Percentiles rank a stretch among this genome's conserved stretches.
Conservation (phyloP, 2,888 invertebrate species). For the Heteromyza rotundicornis region DNA sequence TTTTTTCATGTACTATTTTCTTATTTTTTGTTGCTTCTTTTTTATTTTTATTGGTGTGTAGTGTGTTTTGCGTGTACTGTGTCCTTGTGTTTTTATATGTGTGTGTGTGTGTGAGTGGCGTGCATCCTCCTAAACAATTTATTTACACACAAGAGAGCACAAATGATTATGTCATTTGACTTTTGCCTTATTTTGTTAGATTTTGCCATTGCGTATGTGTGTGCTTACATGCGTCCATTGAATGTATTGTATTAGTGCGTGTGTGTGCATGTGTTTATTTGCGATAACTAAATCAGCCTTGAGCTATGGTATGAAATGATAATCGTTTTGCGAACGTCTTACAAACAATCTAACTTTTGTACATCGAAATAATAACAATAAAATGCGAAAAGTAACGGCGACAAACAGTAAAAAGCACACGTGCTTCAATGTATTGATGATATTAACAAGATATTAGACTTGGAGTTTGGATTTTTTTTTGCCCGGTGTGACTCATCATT, state of each 20-base stretch:
- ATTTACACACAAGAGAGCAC: not conserved
- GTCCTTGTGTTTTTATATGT: not conserved
- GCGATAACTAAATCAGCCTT: constrained; percentile 7
- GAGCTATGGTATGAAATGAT: constrained; percentile 14
- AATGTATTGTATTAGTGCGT: not conserved
- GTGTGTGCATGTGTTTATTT: not conserved
- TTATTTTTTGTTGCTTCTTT: no score
- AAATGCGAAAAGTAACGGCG: not conserved
- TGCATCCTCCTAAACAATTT: not conserved
- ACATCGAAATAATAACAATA: not conserved
- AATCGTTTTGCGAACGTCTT: not conserved
- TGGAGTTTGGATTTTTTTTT: not conserved
- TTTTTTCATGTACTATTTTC: not conserved
- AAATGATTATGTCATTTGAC: constrained; percentile 17
- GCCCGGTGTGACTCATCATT: not conserved
- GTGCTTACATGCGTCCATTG: not conserved
- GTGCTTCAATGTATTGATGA: constrained; percentile 4
- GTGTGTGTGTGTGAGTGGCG: not conserved
- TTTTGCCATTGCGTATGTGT: constrained; percentile 3
- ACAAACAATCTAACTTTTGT: not conserved
- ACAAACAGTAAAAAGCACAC: no score
- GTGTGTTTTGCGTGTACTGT: not conserved
- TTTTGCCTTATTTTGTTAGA: constrained; percentile 6
- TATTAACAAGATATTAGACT: constrained; percentile 7
- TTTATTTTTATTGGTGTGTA: no score